Evolutionary conservation across 2,797 vertebrate species (phyloP).

Genomic region (Rhinogobio ventralis): DNA sequence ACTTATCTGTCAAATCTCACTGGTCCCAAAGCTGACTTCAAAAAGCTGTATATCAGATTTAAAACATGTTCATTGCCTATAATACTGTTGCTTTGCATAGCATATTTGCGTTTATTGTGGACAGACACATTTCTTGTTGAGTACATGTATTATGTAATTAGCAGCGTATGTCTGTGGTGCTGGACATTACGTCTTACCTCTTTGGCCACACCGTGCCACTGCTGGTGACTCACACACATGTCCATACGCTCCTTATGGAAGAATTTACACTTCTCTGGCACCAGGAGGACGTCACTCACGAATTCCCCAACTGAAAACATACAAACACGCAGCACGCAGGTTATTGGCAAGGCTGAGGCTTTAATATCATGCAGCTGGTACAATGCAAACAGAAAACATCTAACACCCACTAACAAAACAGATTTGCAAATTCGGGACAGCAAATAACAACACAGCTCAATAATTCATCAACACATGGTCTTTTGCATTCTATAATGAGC

Average conservation of each 20-base stretch:
- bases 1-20: neutral
- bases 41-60: neutral
- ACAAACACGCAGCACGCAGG: constrained; percentile 41
- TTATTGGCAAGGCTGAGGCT: neutral
- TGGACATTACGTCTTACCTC: constrained; percentile 81
- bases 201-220: constrained; percentile 91
- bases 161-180: neutral
- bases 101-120: neutral
- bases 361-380: constrained; percentile 49
- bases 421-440: constrained; percentile 58
- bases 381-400: constrained; percentile 10
- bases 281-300: constrained; percentile 94
- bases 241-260: constrained; percentile 95
- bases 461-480: constrained; percentile 68
- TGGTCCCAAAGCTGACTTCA: neutral
- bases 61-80: no score
- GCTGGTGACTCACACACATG: constrained; percentile 91
- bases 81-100: neutral
- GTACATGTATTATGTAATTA: neutral
- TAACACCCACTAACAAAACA: constrained; percentile 3
- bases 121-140: neutral
- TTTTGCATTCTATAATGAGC: constrained; percentile 62
- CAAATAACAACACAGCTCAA: constrained; percentile 57
- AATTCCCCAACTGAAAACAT: constrained; percentile 91
- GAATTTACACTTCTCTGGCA: constrained; percentile 95